phyloP scores from a whole-genome alignment of 2,797 vertebrate genomes.

The Todus mexicanus region DNA sequence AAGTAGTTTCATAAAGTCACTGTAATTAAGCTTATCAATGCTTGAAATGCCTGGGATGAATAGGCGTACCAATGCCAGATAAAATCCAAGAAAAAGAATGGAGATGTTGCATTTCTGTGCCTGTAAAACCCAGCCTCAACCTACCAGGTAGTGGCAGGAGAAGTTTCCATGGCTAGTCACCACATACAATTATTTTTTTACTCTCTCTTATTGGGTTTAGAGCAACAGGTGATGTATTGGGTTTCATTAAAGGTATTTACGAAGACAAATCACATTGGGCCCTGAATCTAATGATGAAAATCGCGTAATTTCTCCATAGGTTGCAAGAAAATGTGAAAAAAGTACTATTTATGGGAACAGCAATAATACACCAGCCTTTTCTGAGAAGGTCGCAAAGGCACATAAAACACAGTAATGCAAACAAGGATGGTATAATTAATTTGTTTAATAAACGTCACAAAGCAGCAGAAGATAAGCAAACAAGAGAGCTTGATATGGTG shows the following conservation, averaged over 20 bases:
- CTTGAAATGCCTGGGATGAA: not conserved
- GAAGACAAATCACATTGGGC: not conserved
- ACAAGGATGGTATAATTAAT: not conserved
- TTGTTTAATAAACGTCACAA: not conserved
- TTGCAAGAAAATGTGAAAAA: fast-evolving
- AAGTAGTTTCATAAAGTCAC: not conserved
- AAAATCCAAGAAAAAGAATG: not conserved
- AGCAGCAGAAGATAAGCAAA: not conserved
- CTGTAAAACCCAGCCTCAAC: not conserved
- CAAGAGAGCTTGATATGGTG: not conserved
- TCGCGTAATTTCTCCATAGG: not conserved
- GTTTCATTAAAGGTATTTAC: not conserved
- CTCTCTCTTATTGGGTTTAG: not conserved
- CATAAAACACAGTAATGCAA: not conserved
- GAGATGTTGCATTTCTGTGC: not conserved
- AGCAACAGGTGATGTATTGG: not conserved
- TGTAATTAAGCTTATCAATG: not conserved
- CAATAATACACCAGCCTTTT: not conserved
- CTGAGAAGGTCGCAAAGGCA: not conserved
- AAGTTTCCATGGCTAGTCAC: not conserved
- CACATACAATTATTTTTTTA: fast-evolving
- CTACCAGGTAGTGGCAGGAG: not conserved
- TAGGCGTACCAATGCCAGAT: not conserved
- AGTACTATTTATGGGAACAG: not conserved
- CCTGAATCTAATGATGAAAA: not conserved